Base-by-base conservation (phyloP, 2,113 vertebrate genomes). In the Paramisgurnus dabryanus region DNA sequence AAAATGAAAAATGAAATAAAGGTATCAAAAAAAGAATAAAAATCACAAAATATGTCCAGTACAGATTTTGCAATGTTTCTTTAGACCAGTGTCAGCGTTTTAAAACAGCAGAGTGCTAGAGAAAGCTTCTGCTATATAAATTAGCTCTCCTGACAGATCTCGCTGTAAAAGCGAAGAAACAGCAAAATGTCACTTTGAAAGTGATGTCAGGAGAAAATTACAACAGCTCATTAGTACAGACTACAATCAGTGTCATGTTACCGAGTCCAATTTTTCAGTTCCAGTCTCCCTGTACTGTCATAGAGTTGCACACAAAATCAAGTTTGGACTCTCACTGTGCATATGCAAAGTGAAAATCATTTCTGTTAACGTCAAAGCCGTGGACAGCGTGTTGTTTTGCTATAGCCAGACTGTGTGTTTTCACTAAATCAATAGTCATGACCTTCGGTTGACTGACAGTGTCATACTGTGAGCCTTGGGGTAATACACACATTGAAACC, bases 341-440 rank as follows among this genome's bases (percentile, higher is more conserved):
- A 45, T 65, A 17, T 64, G 43, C 22, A 34, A 63, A 76, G 41
- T 49, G 6, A 67, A 50, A 66, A 18, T 3, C 67, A n/a, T 43
- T 66, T 27, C 17, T 15, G 5, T 55, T 60, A 11, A 18, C 53
- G 49, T 50, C 41, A 60, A 71, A 60, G 68, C 9, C 6, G 9
- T 27, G 71, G 73, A 18, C 58, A 18, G 39, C 9, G 49, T 80
- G 69, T 49, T 58, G 80, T 67, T 69, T 76, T 41, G 72, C 49
- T 50, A 34, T 34, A 61, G 80, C 47, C 72, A 64, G 73, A 69
- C 75, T 41, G 57, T 63, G 47, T 78, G 58, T 65, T 82, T 61
- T 73, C 58, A 47, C 43, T 71, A 17, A 67, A 78, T 79, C 76
- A 82, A 82, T 82, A 82, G 67, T 64, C 50, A 82, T 78, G 76